Percentiles rank a stretch among this genome's conserved stretches.
These are phyloP conservation scores for Goniozus legneri DNA, from an alignment of 1,140 invertebrate species.

Conservation along the genomic window DNA sequence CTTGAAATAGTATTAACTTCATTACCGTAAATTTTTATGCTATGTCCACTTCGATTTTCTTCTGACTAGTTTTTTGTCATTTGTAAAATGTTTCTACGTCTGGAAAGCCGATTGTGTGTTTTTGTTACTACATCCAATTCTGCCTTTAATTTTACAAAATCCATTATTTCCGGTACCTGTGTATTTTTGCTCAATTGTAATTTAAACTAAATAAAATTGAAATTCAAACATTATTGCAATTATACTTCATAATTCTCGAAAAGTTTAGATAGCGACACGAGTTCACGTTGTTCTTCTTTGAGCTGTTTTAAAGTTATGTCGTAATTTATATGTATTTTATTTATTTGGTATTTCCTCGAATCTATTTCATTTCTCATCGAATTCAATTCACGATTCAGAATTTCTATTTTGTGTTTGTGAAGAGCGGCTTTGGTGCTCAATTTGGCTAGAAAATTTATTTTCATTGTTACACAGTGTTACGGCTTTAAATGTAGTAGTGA, in stretches of 20 bases:
- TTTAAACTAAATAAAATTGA: background rate
- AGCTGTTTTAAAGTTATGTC: conserved; percentile 34
- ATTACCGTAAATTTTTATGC: background rate
- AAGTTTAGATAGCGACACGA: conserved; percentile 40
- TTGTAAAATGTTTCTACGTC: conserved; percentile 49
- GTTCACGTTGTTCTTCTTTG: conserved; percentile 31
- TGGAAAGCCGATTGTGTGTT: conserved; percentile 50
- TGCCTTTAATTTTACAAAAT: conserved; percentile 55
- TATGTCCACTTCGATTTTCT: background rate
- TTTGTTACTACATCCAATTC: conserved; percentile 52
- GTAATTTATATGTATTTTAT: conserved; percentile 16
- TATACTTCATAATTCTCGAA: conserved; percentile 39
- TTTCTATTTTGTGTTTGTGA: background rate
- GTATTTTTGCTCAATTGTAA: background rate
- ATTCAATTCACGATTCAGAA: background rate
- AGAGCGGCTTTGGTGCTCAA: background rate
- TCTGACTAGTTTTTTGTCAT: conserved; percentile 9
- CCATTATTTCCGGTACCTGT: conserved; percentile 55
- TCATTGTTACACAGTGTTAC: background rate
- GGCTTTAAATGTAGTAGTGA: background rate
- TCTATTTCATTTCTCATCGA: conserved; percentile 34
- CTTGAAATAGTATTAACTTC: no score
- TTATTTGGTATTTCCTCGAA: conserved; percentile 21
- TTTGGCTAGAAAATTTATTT: background rate
- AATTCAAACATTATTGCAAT: conserved; percentile 1